phyloP scores from a whole-genome alignment of 2,797 vertebrate genomes.

The Betta splendens region DNA sequence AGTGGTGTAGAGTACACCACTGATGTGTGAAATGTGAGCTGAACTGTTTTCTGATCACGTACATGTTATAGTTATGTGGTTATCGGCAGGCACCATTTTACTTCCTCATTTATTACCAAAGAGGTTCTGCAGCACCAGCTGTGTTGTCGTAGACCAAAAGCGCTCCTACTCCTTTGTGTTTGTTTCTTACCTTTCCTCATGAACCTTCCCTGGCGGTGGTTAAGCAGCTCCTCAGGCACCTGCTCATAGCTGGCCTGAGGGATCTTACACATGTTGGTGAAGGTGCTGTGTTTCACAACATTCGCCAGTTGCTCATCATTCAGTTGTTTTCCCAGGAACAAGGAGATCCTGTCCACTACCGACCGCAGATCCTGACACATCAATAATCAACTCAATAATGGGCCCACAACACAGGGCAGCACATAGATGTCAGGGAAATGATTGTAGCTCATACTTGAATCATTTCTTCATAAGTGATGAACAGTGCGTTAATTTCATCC shows the following conservation, averaged over 20 bases:
- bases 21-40: no score
- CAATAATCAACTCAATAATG: neutral
- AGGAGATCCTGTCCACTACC: constrained; percentile 56
- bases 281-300: constrained; percentile 70
- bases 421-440: neutral
- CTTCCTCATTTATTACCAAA: no score
- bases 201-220: constrained; percentile 57
- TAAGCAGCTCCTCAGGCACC: constrained; percentile 29
- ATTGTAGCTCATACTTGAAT: constrained; percentile 58
- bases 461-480: constrained; percentile 77
- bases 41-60: no score
- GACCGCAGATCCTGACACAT: constrained; percentile 57
- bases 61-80: no score
- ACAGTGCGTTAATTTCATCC: constrained; percentile 71
- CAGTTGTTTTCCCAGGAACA: constrained; percentile 69
- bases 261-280: constrained; percentile 72
- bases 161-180: no score
- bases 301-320: constrained; percentile 55
- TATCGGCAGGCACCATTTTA: no score
- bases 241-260: constrained; percentile 66
- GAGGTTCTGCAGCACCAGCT: no score
- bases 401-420: neutral
- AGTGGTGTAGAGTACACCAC: no score
- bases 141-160: no score
- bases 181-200: constrained; percentile 75